Evolutionary conservation across 2,797 vertebrate species (phyloP).

Genomic region (Sebastes vulpes): DNA sequence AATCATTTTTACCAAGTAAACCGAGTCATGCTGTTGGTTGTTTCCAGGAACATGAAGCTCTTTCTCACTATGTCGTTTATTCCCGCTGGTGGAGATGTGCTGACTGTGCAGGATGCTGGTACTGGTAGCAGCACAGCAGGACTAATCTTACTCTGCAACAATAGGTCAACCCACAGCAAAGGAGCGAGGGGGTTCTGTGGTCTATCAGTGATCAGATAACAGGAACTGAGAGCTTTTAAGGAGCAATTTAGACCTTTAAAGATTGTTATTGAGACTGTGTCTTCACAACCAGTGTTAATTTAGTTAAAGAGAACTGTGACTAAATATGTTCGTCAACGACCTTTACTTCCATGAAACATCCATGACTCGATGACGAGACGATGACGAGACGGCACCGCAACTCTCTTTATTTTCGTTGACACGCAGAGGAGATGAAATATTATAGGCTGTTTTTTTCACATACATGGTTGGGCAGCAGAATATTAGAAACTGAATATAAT

Average conservation of each 20-base stretch:
- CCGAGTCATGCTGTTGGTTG: constrained; percentile 1
- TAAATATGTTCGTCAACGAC: background rate
- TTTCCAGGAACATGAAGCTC: constrained; percentile 66
- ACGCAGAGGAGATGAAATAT: too few species aligned
- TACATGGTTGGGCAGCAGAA: background rate
- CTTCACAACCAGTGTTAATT: background rate
- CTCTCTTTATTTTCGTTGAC: too few species aligned
- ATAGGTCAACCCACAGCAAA: constrained; percentile 5
- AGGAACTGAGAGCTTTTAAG: background rate
- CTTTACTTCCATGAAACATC: background rate
- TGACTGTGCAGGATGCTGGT: constrained; percentile 67
- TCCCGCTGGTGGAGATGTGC: constrained; percentile 46
- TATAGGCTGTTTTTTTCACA: background rate
- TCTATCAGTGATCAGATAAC: background rate
- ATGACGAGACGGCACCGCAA: background rate
- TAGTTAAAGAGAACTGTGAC: background rate
- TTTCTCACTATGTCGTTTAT: constrained; percentile 48
- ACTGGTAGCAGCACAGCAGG: background rate
- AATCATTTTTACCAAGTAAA: constrained; percentile 15
- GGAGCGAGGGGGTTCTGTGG: background rate
- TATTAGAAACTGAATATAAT: background rate
- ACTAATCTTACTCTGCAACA: constrained; percentile 14
- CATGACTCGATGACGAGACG: background rate
- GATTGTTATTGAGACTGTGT: background rate
- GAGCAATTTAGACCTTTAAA: background rate